phyloP scores from a whole-genome alignment of 2,797 vertebrate genomes.

The Schizopygopsis malacanthus region DNA sequence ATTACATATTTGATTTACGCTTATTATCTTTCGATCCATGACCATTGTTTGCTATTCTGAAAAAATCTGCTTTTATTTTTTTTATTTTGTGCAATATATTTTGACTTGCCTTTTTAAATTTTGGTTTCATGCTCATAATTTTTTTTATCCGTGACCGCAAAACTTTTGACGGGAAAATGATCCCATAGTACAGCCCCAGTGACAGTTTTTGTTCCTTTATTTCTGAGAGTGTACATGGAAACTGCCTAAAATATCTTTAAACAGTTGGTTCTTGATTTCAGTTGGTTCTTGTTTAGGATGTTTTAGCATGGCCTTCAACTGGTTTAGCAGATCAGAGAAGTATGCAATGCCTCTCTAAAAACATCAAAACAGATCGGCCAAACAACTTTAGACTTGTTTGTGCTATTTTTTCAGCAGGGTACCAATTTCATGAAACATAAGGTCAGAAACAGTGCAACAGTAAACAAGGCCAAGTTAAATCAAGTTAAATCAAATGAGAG shows the following conservation, averaged over 20 bases:
- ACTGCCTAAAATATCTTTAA: not conserved
- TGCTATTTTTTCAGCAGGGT: not conserved
- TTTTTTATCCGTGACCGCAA: too few relatives aligned
- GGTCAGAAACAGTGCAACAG: not conserved
- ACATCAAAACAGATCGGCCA: not conserved
- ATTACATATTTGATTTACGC: too few relatives aligned
- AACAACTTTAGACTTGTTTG: not conserved
- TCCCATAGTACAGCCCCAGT: too few relatives aligned
- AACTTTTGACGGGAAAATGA: too few relatives aligned
- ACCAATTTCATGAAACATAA: not conserved
- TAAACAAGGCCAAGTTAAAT: not conserved
- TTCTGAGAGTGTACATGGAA: too few relatives aligned
- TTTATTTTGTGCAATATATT: too few relatives aligned
- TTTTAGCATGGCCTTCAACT: not conserved
- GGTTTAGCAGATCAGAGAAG: not conserved
- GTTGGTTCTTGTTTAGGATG: not conserved
- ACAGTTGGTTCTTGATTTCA: rapidly evolving
- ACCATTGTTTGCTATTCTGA: too few relatives aligned
- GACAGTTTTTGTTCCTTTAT: too few relatives aligned
- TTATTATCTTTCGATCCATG: too few relatives aligned
- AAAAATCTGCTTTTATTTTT: too few relatives aligned
- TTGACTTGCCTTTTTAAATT: too few relatives aligned
- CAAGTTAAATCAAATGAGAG: not conserved
- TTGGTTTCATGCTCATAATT: too few relatives aligned
- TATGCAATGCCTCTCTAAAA: not conserved